Conservation (phyloP, 2,888 invertebrate species). For the Heliconius charithonia region DNA sequence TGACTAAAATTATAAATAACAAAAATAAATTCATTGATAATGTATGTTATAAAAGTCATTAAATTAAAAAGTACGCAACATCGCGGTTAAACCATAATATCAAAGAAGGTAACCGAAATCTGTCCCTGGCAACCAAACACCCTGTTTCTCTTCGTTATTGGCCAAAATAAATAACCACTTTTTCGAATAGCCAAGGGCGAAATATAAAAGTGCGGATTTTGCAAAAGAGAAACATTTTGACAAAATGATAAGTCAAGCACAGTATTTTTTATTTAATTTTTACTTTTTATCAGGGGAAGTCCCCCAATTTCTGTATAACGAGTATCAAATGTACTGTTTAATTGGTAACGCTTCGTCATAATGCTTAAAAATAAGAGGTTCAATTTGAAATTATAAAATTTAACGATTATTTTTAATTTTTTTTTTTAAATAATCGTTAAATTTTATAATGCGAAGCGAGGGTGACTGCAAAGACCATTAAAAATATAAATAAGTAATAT, state of each 20-base stretch:
- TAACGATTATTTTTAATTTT: not conserved
- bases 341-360: constrained; percentile 4
- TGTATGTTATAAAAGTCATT: too few species aligned
- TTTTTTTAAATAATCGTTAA: too few species aligned
- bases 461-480: not conserved
- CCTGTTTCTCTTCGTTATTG: not conserved
- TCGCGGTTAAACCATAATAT: too few species aligned
- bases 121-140: too few species aligned
- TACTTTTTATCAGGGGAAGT: not conserved
- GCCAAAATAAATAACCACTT: not conserved
- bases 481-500: constrained; percentile 17
- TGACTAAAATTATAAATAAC: too few species aligned
- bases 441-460: too few species aligned
- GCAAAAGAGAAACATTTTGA: not conserved
- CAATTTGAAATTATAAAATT: constrained; percentile 16
- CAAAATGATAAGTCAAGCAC: not conserved
- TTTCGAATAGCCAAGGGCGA: not conserved
- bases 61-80: too few species aligned
- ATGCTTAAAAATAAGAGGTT: not conserved
- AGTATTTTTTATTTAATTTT: not conserved
- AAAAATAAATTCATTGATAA: too few species aligned
- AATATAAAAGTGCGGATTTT: not conserved
- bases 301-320: constrained; percentile 1
- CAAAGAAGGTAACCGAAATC: too few species aligned
- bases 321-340: constrained; percentile 15